These are phyloP conservation scores for Spea multiplicata DNA, from an alignment of 2,113 vertebrate species.

Conservation along the genomic window DNA sequence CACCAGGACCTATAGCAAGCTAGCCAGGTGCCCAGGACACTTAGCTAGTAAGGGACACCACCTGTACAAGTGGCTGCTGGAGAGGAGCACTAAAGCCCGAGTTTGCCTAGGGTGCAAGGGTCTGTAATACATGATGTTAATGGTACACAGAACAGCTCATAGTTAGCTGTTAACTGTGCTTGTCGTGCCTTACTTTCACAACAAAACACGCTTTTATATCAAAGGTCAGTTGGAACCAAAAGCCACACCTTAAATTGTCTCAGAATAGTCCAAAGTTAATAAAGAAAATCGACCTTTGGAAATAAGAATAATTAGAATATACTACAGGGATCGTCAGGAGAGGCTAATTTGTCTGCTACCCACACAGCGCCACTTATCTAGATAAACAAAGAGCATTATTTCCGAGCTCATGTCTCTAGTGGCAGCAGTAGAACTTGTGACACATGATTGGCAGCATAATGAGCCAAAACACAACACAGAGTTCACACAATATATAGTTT, in stretches of 20 bases:
- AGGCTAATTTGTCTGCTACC: background rate
- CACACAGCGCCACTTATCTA: constrained; percentile 3
- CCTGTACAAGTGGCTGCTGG: too few relatives aligned
- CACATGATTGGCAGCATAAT: background rate
- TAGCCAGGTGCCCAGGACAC: too few relatives aligned
- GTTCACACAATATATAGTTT: too few relatives aligned
- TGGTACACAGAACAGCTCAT: too few relatives aligned
- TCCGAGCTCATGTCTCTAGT: background rate
- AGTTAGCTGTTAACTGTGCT: constrained; percentile 7
- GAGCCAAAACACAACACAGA: background rate
- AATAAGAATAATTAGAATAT: background rate
- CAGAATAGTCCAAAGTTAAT: constrained; percentile 11
- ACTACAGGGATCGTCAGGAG: background rate
- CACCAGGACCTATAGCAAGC: too few relatives aligned
- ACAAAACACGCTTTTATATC: background rate
- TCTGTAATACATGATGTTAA: too few relatives aligned
- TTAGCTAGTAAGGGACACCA: too few relatives aligned
- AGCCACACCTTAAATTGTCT: constrained; percentile 33
- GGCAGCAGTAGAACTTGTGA: background rate
- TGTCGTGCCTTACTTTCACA: background rate
- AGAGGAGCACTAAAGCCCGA: too few relatives aligned
- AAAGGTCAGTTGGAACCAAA: constrained; percentile 1
- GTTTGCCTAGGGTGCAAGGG: too few relatives aligned
- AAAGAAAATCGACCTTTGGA: background rate
- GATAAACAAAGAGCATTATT: constrained; percentile 8